These are phyloP conservation scores for Nicator chloris DNA, from an alignment of 2,113 vertebrate species.

Conservation along the genomic window DNA sequence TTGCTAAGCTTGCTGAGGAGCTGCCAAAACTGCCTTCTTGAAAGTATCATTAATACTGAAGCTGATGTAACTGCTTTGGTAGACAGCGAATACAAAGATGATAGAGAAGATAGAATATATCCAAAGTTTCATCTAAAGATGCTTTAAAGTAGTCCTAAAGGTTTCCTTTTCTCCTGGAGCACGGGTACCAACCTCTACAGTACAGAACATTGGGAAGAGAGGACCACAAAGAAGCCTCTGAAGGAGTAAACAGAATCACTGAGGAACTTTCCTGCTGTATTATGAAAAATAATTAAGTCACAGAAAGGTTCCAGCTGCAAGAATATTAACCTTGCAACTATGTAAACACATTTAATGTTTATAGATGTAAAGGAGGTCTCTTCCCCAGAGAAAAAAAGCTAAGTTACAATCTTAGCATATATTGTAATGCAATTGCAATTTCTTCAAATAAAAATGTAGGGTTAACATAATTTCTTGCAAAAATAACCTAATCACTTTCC, in stretches of 20 bases:
- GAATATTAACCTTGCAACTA: not conserved
- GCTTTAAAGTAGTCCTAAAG: not conserved
- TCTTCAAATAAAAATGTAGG: not conserved
- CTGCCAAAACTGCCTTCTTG: slow-evolving; percentile 4
- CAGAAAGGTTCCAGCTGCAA: not conserved
- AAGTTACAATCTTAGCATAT: not conserved
- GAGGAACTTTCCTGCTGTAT: not conserved
- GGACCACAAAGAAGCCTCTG: not conserved
- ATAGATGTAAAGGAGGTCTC: not conserved
- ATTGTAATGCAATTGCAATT: not conserved
- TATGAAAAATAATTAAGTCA: not conserved
- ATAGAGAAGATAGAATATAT: not conserved
- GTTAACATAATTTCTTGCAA: not conserved
- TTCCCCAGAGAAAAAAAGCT: not conserved
- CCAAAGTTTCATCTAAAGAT: not conserved
- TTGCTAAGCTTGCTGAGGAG: not conserved
- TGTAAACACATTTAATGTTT: not conserved
- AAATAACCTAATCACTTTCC: not conserved
- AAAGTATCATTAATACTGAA: not conserved
- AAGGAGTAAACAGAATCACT: not conserved
- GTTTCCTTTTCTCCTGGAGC: not conserved
- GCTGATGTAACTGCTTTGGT: not conserved
- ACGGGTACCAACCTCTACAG: fast-evolving
- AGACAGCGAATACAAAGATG: not conserved
- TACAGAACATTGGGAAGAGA: not conserved